Evolutionary conservation across 2,888 invertebrate genomes (phyloP).

Genomic region (Minunthozetes semirufus): DNA sequence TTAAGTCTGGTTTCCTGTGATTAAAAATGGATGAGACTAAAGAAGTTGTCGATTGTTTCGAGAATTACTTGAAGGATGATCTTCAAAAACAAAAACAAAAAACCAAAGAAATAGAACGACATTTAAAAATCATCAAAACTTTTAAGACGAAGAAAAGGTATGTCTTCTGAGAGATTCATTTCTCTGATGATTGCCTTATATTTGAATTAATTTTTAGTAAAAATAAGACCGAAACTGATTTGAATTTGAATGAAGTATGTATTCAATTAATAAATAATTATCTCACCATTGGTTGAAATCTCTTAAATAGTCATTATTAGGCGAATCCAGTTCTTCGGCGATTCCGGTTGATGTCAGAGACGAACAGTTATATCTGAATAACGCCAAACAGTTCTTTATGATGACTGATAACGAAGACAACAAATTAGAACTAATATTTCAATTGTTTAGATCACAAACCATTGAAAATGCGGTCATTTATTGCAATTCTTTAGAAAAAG

Average conservation of each 20-base stretch:
- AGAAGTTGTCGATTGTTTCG: neutral
- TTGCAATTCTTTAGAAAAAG: neutral
- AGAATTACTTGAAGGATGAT: neutral
- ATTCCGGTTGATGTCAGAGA: neutral
- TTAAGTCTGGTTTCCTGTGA: too few relatives aligned
- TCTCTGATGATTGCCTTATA: too few relatives aligned
- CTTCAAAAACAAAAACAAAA: neutral
- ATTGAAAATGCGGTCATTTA: neutral
- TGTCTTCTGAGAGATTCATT: neutral
- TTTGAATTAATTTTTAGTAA: too few relatives aligned
- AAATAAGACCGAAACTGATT: too few relatives aligned
- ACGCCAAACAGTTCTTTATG: neutral
- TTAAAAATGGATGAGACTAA: too few relatives aligned
- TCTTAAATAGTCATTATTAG: too few relatives aligned
- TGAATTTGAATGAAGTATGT: too few relatives aligned
- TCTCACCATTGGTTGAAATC: too few relatives aligned
- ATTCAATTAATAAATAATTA: too few relatives aligned
- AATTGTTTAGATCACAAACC: neutral
- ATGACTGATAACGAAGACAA: neutral
- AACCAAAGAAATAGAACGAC: neutral
- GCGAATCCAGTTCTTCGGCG: too few relatives aligned
- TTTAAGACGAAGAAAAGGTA: neutral
- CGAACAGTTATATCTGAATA: neutral
- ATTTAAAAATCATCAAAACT: neutral
- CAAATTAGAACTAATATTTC: neutral